Conservation (phyloP, 2,797 vertebrate genomes). For the Acipenser ruthenus region DNA sequence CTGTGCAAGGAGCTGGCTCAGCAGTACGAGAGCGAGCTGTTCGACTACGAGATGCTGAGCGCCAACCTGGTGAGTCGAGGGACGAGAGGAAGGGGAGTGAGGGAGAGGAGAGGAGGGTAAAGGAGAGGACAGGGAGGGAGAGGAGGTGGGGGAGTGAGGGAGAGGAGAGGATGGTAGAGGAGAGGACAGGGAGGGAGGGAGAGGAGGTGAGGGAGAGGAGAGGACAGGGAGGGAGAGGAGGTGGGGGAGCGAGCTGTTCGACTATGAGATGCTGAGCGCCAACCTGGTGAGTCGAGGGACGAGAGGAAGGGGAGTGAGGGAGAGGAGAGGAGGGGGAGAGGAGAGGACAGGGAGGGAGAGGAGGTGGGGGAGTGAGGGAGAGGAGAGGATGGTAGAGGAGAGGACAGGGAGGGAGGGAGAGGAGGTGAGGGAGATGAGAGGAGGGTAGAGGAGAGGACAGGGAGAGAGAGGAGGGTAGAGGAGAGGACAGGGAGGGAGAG, state of each 20-base stretch:
- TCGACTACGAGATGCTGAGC: conserved; percentile 40
- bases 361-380: too few species aligned
- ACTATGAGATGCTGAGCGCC: too few species aligned
- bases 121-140: neutral
- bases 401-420: neutral
- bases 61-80: conserved; percentile 33
- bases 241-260: neutral
- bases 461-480: neutral
- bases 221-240: neutral
- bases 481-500: neutral
- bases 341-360: too few species aligned
- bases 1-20: conserved; percentile 46
- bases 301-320: neutral
- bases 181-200: neutral
- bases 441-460: neutral
- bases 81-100: neutral
- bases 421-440: neutral
- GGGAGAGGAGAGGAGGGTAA: neutral
- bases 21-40: conserved; percentile 40
- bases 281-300: too few species aligned
- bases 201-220: neutral
- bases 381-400: neutral
- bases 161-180: too few species aligned
- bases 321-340: too few species aligned
- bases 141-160: too few species aligned